Percentiles rank a stretch among this genome's conserved stretches.
These are phyloP conservation scores for Gorsachius magnificus DNA, from an alignment of 2,797 vertebrate species.

Conservation along the genomic window DNA sequence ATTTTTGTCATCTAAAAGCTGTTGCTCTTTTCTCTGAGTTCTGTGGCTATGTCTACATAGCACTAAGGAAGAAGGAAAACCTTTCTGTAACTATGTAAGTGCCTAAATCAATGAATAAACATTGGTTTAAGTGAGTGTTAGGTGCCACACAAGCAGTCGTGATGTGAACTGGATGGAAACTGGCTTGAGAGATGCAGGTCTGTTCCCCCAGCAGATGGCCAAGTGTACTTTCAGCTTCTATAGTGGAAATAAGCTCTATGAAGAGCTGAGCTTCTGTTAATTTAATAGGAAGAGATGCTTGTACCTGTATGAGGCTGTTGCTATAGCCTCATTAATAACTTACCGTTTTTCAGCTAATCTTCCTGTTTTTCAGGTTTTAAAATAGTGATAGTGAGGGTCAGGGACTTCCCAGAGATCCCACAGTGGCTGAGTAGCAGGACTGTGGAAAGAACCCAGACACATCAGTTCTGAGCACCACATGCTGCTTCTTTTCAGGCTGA, in stretches of 20 bases:
- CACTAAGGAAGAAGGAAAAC: not conserved
- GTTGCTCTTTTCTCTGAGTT: not conserved
- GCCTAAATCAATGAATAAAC: conserved; percentile 7
- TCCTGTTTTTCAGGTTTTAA: not conserved
- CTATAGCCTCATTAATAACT: not conserved
- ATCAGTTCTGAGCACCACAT: not conserved
- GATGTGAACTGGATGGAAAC: not conserved
- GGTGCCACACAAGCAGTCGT: not conserved
- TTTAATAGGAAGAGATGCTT: not conserved
- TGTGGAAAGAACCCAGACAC: not conserved
- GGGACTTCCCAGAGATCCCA: not conserved
- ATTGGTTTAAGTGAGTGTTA: conserved; percentile 20
- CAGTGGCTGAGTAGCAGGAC: not conserved
- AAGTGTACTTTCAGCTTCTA: not conserved
- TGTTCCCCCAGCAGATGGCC: not conserved
- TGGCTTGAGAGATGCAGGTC: not conserved
- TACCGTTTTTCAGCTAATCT: not conserved
- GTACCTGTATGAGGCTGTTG: not conserved
- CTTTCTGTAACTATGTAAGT: not conserved
- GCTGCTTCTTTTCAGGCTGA: not conserved
- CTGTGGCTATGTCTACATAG: not conserved
- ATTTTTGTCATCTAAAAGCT: not conserved
- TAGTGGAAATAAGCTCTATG: not conserved
- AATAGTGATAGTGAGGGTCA: not conserved
- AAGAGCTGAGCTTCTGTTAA: not conserved